Conservation (phyloP, 37 sponge, comb jelly and placozoan genomes). For the Bolinopsis microptera region DNA sequence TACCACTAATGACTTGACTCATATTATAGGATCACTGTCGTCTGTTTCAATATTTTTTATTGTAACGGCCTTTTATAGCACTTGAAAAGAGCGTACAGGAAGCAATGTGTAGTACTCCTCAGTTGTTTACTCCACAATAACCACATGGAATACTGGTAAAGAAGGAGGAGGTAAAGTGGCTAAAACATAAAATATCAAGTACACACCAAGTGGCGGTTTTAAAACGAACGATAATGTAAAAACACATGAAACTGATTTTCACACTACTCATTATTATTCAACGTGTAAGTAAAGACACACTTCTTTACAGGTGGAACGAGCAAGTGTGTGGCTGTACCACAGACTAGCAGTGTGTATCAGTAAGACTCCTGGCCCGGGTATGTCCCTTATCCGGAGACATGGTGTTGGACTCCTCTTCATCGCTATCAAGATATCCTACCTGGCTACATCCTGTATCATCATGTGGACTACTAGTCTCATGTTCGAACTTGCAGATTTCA, state of each 20-base stretch:
- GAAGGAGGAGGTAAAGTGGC: not conserved
- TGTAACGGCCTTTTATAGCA: not conserved
- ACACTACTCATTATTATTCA: too few species aligned
- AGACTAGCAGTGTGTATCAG: not conserved
- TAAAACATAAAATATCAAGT: not conserved
- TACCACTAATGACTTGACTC: too few species aligned
- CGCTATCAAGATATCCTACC: constrained; percentile 1
- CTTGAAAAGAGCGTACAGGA: not conserved
- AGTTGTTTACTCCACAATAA: not conserved
- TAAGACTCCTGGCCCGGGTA: not conserved
- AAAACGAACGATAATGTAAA: too few species aligned
- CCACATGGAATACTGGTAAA: too few species aligned
- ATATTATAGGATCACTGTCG: too few species aligned
- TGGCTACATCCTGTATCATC: not conserved
- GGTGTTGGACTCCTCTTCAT: not conserved
- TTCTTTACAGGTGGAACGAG: constrained; percentile 9
- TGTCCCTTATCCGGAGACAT: constrained; percentile 1
- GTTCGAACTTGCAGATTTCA: constrained; percentile 15
- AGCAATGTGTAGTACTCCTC: not conserved
- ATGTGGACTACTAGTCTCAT: not conserved
- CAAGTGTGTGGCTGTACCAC: constrained; percentile 45
- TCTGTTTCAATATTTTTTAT: too few species aligned
- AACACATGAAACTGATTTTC: too few species aligned
- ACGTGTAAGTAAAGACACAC: too few species aligned
- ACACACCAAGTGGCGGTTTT: too few species aligned